Conservation (phyloP, 2,888 invertebrate genomes). For the Patella depressa region DNA sequence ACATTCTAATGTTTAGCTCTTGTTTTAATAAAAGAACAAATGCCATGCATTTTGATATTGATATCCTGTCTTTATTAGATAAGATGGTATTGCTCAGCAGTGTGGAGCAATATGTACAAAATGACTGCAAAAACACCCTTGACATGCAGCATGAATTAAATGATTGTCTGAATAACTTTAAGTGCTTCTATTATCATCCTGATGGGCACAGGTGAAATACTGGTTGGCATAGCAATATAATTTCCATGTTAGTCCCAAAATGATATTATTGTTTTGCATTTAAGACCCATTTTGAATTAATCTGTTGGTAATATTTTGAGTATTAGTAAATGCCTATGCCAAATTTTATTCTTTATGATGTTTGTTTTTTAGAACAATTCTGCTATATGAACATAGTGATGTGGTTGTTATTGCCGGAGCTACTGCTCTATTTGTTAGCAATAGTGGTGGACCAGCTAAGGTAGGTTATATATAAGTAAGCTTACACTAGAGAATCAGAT, state of each 20-base stretch:
- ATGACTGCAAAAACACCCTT: no score
- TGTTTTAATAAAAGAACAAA: no score
- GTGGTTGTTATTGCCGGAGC: constrained; percentile 72
- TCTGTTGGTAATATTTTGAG: not conserved
- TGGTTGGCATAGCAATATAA: no score
- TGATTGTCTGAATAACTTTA: no score
- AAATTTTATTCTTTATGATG: not conserved
- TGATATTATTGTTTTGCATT: not conserved
- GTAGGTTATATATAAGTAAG: constrained; percentile 46
- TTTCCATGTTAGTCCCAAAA: no score
- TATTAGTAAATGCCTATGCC: constrained; percentile 4
- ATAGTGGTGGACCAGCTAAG: constrained; percentile 71
- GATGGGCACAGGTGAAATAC: no score
- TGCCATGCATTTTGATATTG: no score
- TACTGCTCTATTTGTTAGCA: constrained; percentile 72
- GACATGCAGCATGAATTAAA: no score
- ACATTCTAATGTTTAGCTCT: no score
- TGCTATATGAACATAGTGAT: constrained; percentile 74
- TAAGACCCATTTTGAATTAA: constrained; percentile 7
- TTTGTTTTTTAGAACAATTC: constrained; percentile 63
- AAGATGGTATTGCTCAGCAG: not conserved
- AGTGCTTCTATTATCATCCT: no score
- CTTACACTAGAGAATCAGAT: no score
- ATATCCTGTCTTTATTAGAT: no score
- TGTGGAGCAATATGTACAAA: not conserved